A percentile compares a stretch with the other conserved stretches of the same genome.
Conservation (phyloP, 37 sponge, comb jelly and placozoan species). For the Petrosia ficiformis region DNA sequence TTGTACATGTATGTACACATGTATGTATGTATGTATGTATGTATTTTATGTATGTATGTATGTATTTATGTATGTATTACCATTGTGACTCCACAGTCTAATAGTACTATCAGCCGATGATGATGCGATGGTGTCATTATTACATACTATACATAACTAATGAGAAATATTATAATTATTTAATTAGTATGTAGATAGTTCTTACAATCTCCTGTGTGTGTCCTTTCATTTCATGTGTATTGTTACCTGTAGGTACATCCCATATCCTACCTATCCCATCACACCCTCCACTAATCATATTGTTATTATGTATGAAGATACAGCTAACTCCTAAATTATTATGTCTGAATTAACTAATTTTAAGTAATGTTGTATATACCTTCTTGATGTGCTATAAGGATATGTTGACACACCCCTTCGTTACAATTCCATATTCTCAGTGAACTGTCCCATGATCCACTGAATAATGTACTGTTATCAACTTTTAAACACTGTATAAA, state of each 20-base stretch:
- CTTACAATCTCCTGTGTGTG: conserved; percentile 83
- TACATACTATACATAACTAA: conserved; percentile 62
- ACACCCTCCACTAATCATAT: conserved; percentile 73
- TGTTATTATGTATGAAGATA: conserved; percentile 17
- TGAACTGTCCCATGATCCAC: conserved; percentile 78
- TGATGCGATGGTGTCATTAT: conserved; percentile 47
- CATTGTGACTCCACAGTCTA: conserved; percentile 72
- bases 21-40: conserved; percentile 12
- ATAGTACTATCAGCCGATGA: conserved; percentile 78
- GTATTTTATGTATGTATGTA: too few species aligned
- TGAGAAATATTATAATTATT: background rate
- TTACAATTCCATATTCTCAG: conserved; percentile 68
- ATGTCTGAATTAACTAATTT: background rate
- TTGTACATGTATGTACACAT: background rate
- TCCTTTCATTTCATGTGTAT: conserved; percentile 46
- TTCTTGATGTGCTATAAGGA: conserved; percentile 44
- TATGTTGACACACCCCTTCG: conserved; percentile 46
- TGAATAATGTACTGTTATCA: conserved; percentile 31
- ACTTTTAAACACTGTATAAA: conserved; percentile 6
- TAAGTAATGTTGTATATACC: conserved; percentile 20
- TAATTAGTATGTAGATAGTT: background rate
- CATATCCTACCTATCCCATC: conserved; percentile 70
- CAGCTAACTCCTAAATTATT: conserved; percentile 45
- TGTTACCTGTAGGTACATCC: conserved; percentile 53
- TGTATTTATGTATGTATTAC: too few species aligned